Percentiles rank a stretch among this genome's conserved stretches.
These are phyloP conservation scores for Penaeus monodon DNA, from an alignment of 2,888 invertebrate genomes.

Conservation along the genomic window DNA sequence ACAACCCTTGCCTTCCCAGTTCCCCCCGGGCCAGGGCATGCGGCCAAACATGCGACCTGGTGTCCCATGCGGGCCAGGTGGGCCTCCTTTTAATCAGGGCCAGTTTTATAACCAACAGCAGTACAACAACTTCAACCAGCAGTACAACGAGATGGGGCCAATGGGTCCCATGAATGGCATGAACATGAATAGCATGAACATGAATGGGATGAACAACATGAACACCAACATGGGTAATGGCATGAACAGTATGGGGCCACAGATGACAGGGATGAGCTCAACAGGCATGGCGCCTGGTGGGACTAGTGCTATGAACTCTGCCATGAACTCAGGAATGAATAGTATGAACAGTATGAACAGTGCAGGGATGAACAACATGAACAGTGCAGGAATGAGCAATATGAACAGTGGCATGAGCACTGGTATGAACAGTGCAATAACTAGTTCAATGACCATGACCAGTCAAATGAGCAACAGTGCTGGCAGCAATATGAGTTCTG, in stretches of 20 bases:
- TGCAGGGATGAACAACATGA: constrained; percentile 58
- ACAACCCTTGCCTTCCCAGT: constrained; percentile 68
- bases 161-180: constrained; percentile 66
- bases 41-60: constrained; percentile 64
- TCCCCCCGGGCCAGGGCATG: constrained; percentile 69
- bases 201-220: constrained; percentile 64
- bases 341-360: constrained; percentile 61
- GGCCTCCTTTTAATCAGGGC: constrained; percentile 66
- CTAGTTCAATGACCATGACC: constrained; percentile 46
- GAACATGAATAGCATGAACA: constrained; percentile 57
- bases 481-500: constrained; percentile 66
- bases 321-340: constrained; percentile 66
- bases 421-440: constrained; percentile 48
- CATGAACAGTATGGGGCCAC: constrained; percentile 61
- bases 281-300: constrained; percentile 47
- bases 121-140: constrained; percentile 56
- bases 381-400: constrained; percentile 54
- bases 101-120: constrained; percentile 70
- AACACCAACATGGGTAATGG: constrained; percentile 65
- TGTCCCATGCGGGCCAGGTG: constrained; percentile 53
- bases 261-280: constrained; percentile 46
- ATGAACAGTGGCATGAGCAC: constrained; percentile 58
- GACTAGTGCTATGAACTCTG: constrained; percentile 64
- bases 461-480: constrained; percentile 52
- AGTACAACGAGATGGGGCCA: constrained; percentile 64